These are phyloP conservation scores for Mya arenaria DNA, from an alignment of 1,140 invertebrate genomes.

Conservation along the genomic window DNA sequence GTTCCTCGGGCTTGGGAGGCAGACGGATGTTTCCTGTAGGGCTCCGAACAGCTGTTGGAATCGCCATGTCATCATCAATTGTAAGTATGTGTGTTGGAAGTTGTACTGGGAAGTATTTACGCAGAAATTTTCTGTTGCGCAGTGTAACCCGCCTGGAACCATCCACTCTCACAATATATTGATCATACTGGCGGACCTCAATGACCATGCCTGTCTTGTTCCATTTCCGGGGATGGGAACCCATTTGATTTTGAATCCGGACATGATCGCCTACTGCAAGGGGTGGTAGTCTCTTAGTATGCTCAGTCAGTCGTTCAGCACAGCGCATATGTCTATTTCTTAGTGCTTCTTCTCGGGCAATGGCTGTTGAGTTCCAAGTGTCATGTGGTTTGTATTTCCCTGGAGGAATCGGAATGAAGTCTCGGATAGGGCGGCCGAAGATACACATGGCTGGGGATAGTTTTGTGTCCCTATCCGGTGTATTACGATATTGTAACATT, in stretches of 20 bases:
- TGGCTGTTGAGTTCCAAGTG: conserved; percentile 54
- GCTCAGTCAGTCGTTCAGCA: conserved; percentile 48
- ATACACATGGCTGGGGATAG: conserved; percentile 52
- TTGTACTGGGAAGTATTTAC: too few relatives aligned
- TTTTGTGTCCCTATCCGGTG: conserved; percentile 57
- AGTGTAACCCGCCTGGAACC: conserved; percentile 57
- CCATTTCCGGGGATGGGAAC: conserved; percentile 58
- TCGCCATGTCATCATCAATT: too few relatives aligned
- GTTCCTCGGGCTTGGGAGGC: too few relatives aligned
- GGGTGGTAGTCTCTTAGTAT: conserved; percentile 47
- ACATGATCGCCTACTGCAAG: conserved; percentile 52
- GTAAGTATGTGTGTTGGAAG: too few relatives aligned
- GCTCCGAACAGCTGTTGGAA: too few relatives aligned
- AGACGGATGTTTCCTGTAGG: too few relatives aligned
- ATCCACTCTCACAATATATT: conserved; percentile 54
- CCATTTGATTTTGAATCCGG: conserved; percentile 60
- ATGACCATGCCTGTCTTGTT: conserved; percentile 53
- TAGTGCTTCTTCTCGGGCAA: conserved; percentile 46
- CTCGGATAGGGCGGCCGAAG: conserved; percentile 31
- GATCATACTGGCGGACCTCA: conserved; percentile 59
- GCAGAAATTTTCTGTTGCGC: conserved; percentile 51
- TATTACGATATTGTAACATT: conserved; percentile 59
- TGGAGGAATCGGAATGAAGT: conserved; percentile 61
- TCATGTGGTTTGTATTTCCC: conserved; percentile 55
- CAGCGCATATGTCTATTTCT: conserved; percentile 54